Evolutionary conservation across 2,797 vertebrate species (phyloP), one percentile per base, ranked within the genome.

Genomic region (Helicolenus hilgendorfi): DNA sequence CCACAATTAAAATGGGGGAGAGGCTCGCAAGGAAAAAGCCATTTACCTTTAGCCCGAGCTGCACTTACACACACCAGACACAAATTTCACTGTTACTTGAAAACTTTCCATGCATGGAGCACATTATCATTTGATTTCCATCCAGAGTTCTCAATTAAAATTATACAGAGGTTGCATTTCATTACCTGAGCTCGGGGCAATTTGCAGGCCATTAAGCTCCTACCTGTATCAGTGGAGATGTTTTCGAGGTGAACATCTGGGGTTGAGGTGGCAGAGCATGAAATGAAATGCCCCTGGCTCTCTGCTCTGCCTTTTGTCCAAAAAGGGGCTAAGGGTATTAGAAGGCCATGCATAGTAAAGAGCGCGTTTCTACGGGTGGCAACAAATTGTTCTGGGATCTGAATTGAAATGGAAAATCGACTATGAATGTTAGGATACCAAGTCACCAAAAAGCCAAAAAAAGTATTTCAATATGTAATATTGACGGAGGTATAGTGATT

Each of bases 181-280:
- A 98, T 97, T 97, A 98, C 96, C 95, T 94, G 94, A 92, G 95
- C 97, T 96, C 6, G 89, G 89, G 97, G 96, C 94, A 95, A 95
- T 97, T 95, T 97, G 94, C 92, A 93, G 96, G 92, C 95, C 97
- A 98, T 98, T 97, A 98, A 97, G 93, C 93, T 84, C 79, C 94
- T 97, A 97, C 96, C 95, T 98, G 96, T 97, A 95, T 95, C 96
- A 92, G 91, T 86, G 95, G 95, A 96, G 94, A 97, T 96, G 92
- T 96, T 97, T 97, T 96, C 86, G 92, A 96, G 96, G 97, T 96
- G 97, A 98, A 98, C 97, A 98, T 97, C 97, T 98, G 97, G 97
- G 97, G 96, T 96, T 97, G 96, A 96, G 95, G 95, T 97, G 94
- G 96, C 94, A 94, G 94, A 97, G 95, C 95, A 96, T 97, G 96